A percentile compares a stretch with the other conserved stretches of the same genome.
These are phyloP conservation scores for Cardiocondyla obscurior DNA, from an alignment of 1,140 invertebrate species.

Conservation along the genomic window DNA sequence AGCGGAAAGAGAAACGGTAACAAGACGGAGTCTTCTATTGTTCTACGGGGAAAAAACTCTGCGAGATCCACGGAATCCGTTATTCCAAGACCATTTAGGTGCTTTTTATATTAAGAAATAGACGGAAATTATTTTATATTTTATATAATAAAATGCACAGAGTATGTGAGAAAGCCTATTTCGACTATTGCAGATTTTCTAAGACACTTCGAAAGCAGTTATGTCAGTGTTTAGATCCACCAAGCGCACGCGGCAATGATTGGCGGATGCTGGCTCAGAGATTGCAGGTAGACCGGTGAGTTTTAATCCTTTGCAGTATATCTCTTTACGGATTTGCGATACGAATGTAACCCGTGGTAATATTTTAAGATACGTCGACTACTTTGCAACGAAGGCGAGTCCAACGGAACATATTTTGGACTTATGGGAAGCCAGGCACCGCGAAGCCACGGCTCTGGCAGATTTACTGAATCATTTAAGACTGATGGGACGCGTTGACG, in stretches of 20 bases:
- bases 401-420: conserved; percentile 98
- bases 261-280: conserved; percentile 96
- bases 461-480: conserved; percentile 94
- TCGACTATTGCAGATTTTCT: conserved; percentile 84
- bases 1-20: conserved; percentile 56
- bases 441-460: conserved; percentile 93
- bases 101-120: neutral
- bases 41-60: conserved; percentile 67
- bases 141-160: neutral
- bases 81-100: conserved; percentile 86
- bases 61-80: conserved; percentile 76
- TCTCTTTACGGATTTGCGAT: neutral
- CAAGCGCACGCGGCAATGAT: conserved; percentile 95
- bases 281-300: conserved; percentile 94
- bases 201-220: conserved; percentile 92
- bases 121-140: neutral
- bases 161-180: neutral
- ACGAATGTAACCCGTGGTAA: neutral
- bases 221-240: conserved; percentile 95
- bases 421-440: conserved; percentile 96
- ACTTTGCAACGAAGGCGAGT: conserved; percentile 97
- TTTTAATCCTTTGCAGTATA: neutral
- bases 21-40: conserved; percentile 65
- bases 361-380: conserved; percentile 92
- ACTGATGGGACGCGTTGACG: conserved; percentile 96